Evolutionary conservation across 2,113 vertebrate genomes (phyloP).

Genomic region (Tor tambroides): DNA sequence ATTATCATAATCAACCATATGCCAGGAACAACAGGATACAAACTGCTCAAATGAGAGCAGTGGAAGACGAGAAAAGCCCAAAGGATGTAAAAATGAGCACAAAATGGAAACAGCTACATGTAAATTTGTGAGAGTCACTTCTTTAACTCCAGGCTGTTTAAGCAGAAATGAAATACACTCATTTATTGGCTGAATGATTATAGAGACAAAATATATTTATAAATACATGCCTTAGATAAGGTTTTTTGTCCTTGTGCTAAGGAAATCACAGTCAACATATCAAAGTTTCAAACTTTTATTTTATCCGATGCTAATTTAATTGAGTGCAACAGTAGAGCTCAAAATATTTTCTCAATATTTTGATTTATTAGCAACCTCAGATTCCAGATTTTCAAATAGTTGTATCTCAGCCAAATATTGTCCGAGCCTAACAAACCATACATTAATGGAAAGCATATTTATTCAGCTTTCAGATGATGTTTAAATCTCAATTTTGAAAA

Average conservation of each 20-base stretch:
- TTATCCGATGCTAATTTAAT: not conserved
- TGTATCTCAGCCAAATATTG: too few relatives aligned
- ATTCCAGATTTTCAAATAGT: too few relatives aligned
- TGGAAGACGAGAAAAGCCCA: not conserved
- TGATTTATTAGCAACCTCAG: too few relatives aligned
- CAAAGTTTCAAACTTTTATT: not conserved
- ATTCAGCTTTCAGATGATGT: too few relatives aligned
- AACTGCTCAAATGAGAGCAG: constrained; percentile 5
- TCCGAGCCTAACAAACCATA: too few relatives aligned
- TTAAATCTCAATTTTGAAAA: too few relatives aligned
- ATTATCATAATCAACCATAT: constrained; percentile 45
- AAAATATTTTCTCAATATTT: too few relatives aligned
- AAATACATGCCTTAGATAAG: not conserved
- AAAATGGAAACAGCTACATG: not conserved
- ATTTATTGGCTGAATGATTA: not conserved
- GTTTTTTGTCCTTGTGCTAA: not conserved
- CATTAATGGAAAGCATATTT: too few relatives aligned
- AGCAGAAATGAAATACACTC: not conserved
- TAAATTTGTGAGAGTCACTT: not conserved
- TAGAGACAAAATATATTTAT: not conserved
- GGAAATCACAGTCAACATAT: not conserved
- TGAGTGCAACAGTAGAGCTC: not conserved
- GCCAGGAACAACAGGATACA: constrained; percentile 32
- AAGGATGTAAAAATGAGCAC: not conserved
- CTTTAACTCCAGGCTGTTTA: not conserved